Conservation (phyloP, 2,113 vertebrate species). For the Dipodomys stephensi region DNA sequence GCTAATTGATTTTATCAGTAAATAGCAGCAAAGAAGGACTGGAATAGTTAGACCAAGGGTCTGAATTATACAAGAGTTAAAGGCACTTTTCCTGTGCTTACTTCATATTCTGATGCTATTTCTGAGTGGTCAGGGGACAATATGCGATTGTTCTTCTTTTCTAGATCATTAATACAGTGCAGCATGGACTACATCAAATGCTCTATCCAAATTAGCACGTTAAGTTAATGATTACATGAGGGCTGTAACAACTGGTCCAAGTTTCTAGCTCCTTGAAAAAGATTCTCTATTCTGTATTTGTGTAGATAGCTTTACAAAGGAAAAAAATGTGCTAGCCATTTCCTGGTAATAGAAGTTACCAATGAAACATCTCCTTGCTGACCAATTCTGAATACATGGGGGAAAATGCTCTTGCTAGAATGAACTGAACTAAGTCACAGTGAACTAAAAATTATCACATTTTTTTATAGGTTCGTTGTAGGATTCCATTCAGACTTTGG, state of each 20-base stretch:
- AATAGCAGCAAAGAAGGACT: constrained; percentile 18
- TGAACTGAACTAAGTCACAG: not conserved
- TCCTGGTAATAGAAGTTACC: not conserved
- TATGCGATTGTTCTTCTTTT: not conserved
- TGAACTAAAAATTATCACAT: not conserved
- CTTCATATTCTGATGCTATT: not conserved
- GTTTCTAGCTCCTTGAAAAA: constrained; percentile 43
- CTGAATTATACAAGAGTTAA: not conserved
- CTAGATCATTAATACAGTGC: not conserved
- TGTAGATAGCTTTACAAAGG: not conserved
- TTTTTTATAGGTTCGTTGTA: not conserved
- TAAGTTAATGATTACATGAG: constrained; percentile 64
- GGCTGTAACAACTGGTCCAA: not conserved
- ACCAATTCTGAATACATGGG: not conserved
- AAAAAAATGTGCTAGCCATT: not conserved
- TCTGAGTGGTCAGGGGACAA: constrained; percentile 18
- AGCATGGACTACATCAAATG: constrained; percentile 12
- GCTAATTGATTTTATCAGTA: not conserved
- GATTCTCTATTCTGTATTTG: not conserved
- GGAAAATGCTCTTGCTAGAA: not conserved
- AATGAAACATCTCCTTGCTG: not conserved
- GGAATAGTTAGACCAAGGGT: not conserved
- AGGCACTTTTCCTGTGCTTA: not conserved
- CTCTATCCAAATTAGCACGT: constrained; percentile 22
- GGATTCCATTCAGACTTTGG: constrained; percentile 5